Evolutionary conservation across 2,113 vertebrate genomes (phyloP), one percentile per base, ranked within the genome.

Genomic region (Rostratula benghalensis): DNA sequence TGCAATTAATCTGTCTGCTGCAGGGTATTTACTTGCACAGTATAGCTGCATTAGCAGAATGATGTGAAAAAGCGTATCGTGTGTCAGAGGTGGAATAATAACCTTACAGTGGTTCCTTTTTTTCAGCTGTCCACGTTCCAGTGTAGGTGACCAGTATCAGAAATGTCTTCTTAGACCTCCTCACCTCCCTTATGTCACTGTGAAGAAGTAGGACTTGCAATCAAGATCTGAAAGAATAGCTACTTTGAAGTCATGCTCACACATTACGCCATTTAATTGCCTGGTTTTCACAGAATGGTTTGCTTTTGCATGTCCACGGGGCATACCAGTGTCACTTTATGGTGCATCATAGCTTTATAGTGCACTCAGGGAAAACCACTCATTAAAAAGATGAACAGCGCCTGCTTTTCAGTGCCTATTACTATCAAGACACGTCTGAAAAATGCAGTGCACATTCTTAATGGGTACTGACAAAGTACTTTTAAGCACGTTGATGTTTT

Each of bases 361-460:
- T 79, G 94, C 83, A 87, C 89, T 91, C 83, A 63, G 61, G 81
- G 74, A 95, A 95, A 97, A 79, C 86, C 92, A 85, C 89, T 97
- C 94, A 87, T 95, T 97, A 96, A 84, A 96, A 95, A 90, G 87
- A 92, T 79, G 95, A 94, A 89, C 74, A 54, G 69, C 84, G 35
- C 53, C 48, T 96, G 77, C 89, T 92, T 96, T 93, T 84, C 73
- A 48, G 75, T 6, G 3, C 92, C 60, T 95, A 69, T 96, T 94
- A 73, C 89, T 82, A 95, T 87, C 80, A 85, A 83, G 91, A 92
- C 70, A 82, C 46, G 51, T 83, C 95, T 94, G 81, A 94, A 95
- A 96, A 90, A 83, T 87, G 91, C 94, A 92, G 59, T 96, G 60
- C 86, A 91, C 84, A 97, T 96, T 96, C 90, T 96, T 97, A 97